Conservation (phyloP, 2,797 vertebrate species). For the Clarias pachynema region DNA sequence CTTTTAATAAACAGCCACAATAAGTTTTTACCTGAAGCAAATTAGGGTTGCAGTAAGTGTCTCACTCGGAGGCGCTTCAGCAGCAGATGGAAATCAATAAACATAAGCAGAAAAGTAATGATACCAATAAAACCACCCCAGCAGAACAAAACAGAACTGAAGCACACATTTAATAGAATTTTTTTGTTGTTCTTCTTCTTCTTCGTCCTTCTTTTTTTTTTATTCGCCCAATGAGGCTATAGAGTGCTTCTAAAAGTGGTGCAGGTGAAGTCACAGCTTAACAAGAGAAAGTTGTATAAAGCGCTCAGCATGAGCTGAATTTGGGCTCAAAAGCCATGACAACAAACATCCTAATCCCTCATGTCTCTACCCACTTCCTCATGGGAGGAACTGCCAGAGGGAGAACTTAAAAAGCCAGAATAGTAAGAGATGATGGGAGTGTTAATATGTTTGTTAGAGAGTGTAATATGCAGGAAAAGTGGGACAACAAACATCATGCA, state of each 20-base stretch:
- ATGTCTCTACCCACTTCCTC: slow-evolving; percentile 55
- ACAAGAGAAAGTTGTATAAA: slow-evolving; percentile 56
- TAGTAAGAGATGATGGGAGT: slow-evolving; percentile 38
- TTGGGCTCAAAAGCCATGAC: slow-evolving; percentile 64
- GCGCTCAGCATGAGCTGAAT: slow-evolving; percentile 63
- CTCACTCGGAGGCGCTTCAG: neutral
- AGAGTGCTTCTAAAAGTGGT: slow-evolving; percentile 24
- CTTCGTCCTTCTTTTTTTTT: too few species aligned
- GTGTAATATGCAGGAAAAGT: slow-evolving; percentile 18
- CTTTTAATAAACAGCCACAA: slow-evolving; percentile 3
- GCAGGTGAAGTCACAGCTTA: slow-evolving; percentile 46
- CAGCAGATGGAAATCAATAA: neutral
- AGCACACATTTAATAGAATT: slow-evolving; percentile 29
- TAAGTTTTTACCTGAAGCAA: slow-evolving; percentile 10
- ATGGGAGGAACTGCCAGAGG: slow-evolving; percentile 60
- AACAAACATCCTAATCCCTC: slow-evolving; percentile 67
- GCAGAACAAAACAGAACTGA: slow-evolving; percentile 23
- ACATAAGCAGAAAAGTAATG: slow-evolving; percentile 13
- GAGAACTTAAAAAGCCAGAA: slow-evolving; percentile 64
- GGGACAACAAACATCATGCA: slow-evolving; percentile 19
- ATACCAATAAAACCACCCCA: slow-evolving; percentile 1
- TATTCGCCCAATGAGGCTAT: neutral
- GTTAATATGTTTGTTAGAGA: slow-evolving; percentile 30
- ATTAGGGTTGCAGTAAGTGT: slow-evolving; percentile 3
- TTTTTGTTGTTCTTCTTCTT: neutral